Evolutionary conservation across 2,113 vertebrate species (phyloP).

Genomic region (Mormoops blainvillei): DNA sequence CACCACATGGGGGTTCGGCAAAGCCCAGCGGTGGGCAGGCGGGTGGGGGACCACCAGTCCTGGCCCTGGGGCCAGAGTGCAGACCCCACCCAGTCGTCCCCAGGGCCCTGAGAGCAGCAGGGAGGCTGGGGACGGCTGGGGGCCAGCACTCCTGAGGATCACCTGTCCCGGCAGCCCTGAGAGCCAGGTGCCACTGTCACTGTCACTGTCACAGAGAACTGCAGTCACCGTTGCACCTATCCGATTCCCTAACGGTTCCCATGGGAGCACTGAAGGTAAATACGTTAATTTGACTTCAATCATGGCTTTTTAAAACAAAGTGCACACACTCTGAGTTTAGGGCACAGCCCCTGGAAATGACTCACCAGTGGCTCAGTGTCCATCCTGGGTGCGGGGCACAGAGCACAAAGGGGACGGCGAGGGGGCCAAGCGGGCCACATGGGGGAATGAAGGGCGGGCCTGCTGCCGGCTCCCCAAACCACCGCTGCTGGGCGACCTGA

Average conservation of each 20-base stretch:
- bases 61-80: fast-evolving
- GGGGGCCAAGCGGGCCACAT: fast-evolving
- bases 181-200: background rate
- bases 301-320: slow-evolving; percentile 44
- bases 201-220: fast-evolving
- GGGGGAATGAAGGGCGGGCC: background rate
- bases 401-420: fast-evolving
- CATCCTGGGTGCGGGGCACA: slow-evolving; percentile 10
- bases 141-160: background rate
- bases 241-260: slow-evolving; percentile 70
- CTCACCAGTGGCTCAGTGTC: slow-evolving; percentile 54
- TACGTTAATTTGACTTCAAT: slow-evolving; percentile 81
- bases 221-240: slow-evolving; percentile 46
- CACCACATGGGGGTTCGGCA: background rate
- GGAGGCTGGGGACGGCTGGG: background rate
- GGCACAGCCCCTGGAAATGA: slow-evolving; percentile 64
- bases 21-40: background rate
- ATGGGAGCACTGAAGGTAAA: slow-evolving; percentile 78
- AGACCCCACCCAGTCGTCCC: background rate
- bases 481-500: background rate
- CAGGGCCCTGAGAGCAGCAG: fast-evolving
- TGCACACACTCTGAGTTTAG: slow-evolving; percentile 44
- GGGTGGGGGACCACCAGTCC: background rate
- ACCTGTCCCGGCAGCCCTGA: fast-evolving
- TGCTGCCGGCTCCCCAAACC: fast-evolving